Conservation (phyloP, 1,140 invertebrate genomes). For the Drosophila kurseongensis region DNA sequence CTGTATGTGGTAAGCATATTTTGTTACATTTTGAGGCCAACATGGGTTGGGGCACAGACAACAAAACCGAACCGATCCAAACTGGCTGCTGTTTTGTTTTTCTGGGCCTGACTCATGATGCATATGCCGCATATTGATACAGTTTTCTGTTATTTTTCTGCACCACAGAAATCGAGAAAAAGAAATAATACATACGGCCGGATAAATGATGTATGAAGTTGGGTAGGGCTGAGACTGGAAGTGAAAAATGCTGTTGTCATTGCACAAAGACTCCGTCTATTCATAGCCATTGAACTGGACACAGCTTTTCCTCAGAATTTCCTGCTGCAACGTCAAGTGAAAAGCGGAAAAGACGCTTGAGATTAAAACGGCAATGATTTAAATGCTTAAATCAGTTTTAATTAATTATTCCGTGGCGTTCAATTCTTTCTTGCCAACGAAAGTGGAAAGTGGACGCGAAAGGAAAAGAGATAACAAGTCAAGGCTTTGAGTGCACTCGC, state of each 20-base stretch:
- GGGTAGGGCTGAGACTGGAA: constrained; percentile 41
- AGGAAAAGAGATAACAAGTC: constrained; percentile 23
- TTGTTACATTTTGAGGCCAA: constrained; percentile 67
- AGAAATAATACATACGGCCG: constrained; percentile 31
- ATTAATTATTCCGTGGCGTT: constrained; percentile 48
- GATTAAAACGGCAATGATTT: constrained; percentile 21
- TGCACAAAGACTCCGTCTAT: constrained; percentile 44
- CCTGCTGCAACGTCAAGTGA: constrained; percentile 27
- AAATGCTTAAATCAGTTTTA: constrained; percentile 43
- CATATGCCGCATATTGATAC: constrained; percentile 61
- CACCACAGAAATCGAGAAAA: constrained; percentile 13
- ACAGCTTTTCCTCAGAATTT: constrained; percentile 35
- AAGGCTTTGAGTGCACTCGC: constrained; percentile 28
- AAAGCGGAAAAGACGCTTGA: constrained; percentile 18
- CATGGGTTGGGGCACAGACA: constrained; percentile 51
- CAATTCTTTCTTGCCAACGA: constrained; percentile 54
- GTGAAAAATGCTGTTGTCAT: constrained; percentile 17
- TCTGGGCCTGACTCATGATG: constrained; percentile 61
- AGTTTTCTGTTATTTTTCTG: constrained; percentile 49
- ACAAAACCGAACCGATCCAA: constrained; percentile 15
- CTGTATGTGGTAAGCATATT: constrained; percentile 48
- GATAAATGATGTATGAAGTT: constrained; percentile 60
- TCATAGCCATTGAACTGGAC: constrained; percentile 31
- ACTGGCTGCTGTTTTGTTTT: constrained; percentile 45
- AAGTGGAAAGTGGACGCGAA: constrained; percentile 52